These are phyloP conservation scores for Acridotheres tristis DNA, from an alignment of 2,797 vertebrate genomes.

Conservation along the genomic window DNA sequence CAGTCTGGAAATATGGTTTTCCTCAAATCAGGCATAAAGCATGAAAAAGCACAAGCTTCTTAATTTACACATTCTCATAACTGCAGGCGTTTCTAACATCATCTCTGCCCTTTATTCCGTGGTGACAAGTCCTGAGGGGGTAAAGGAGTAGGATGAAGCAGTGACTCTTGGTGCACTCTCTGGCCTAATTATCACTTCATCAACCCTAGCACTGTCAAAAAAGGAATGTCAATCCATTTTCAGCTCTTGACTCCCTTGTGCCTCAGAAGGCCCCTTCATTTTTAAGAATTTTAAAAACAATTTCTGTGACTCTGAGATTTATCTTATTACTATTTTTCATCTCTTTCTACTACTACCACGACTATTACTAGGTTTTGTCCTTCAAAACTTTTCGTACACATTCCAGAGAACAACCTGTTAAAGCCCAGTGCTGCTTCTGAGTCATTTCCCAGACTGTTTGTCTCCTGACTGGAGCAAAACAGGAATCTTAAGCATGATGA, in stretches of 20 bases:
- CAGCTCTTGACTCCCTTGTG: neutral
- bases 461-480: neutral
- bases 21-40: neutral
- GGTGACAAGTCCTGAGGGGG: slow-evolving; percentile 51
- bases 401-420: neutral
- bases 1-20: neutral
- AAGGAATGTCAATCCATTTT: slow-evolving; percentile 48
- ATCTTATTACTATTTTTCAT: neutral
- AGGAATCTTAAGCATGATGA: neutral
- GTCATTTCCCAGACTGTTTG: neutral
- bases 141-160: neutral
- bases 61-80: slow-evolving; percentile 5
- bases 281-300: neutral
- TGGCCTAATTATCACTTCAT: slow-evolving; percentile 55
- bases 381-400: neutral
- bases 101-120: slow-evolving; percentile 11
- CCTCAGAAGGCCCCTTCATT: neutral
- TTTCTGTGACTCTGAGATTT: neutral
- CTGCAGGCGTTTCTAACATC: neutral
- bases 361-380: neutral
- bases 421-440: neutral
- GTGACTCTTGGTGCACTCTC: neutral
- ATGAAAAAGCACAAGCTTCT: neutral
- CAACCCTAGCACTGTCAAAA: slow-evolving; percentile 35
- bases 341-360: neutral